Evolutionary conservation across 2,113 vertebrate species (phyloP).

Genomic region (Leptobrachium ailaonicum): DNA sequence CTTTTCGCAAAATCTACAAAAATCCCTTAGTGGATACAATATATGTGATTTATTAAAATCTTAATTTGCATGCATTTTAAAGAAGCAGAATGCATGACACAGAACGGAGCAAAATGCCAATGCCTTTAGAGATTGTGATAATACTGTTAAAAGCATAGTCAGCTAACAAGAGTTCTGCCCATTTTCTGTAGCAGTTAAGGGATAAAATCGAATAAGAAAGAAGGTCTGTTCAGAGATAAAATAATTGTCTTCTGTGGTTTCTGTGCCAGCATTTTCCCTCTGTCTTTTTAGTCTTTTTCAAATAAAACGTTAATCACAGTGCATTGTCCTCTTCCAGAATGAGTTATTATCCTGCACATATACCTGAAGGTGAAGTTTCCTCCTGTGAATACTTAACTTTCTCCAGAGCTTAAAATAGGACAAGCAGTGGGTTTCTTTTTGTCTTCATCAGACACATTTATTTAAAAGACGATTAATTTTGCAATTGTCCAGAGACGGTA

Average conservation of each 20-base stretch:
- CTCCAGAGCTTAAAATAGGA: conserved; percentile 39
- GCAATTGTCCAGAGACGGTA: conserved; percentile 31
- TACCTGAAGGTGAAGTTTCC: conserved; percentile 46
- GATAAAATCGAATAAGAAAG: conserved; percentile 37
- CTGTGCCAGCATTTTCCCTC: conserved; percentile 22
- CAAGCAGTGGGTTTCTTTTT: conserved; percentile 24
- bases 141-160: not conserved
- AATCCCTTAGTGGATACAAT: too few relatives aligned
- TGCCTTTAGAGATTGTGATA: not conserved
- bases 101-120: too few relatives aligned
- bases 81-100: too few relatives aligned
- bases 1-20: too few relatives aligned
- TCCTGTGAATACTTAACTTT: conserved; percentile 45
- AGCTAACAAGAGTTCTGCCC: not conserved
- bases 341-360: conserved; percentile 42
- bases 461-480: conserved; percentile 38
- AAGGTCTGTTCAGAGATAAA: conserved; percentile 38
- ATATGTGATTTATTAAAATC: too few relatives aligned
- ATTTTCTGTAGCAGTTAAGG: conserved; percentile 5
- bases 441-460: conserved; percentile 34
- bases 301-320: conserved; percentile 48
- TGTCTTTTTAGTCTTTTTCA: conserved; percentile 45
- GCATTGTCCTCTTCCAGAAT: conserved; percentile 43
- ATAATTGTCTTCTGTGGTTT: conserved; percentile 40
- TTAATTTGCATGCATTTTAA: too few relatives aligned